Conservation (phyloP, 1,140 invertebrate species). For the Gonioctena quinquepunctata region DNA sequence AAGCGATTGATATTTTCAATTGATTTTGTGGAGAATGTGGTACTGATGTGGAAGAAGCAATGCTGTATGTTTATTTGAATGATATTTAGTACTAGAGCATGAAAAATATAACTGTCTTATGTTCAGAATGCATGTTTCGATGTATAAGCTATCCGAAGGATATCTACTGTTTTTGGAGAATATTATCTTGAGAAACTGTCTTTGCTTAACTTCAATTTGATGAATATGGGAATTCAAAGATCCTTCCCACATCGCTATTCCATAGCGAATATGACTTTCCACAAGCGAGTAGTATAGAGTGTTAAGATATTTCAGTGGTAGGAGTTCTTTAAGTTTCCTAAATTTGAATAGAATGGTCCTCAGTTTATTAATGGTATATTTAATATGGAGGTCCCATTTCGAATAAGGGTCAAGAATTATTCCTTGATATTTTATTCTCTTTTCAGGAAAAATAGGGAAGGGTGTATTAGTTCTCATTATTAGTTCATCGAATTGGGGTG, state of each 20-base stretch:
- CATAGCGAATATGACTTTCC: background rate
- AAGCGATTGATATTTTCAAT: too few species aligned
- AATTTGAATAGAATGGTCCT: too few species aligned
- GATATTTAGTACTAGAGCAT: background rate
- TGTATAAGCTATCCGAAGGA: background rate
- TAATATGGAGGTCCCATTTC: too few species aligned
- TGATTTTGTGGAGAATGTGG: background rate
- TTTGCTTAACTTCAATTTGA: background rate
- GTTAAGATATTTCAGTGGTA: too few species aligned
- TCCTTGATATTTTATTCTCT: too few species aligned
- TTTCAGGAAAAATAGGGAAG: too few species aligned
- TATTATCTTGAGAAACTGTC: background rate
- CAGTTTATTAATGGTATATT: too few species aligned
- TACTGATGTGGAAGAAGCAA: conserved; percentile 1
- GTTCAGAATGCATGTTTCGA: background rate
- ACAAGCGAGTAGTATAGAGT: conserved; percentile 7
- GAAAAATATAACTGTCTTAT: conserved; percentile 1
- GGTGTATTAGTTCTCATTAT: too few species aligned
- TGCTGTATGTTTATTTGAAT: background rate
- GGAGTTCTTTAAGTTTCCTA: too few species aligned
- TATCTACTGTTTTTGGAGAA: conserved; percentile 1
- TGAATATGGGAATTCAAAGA: background rate
- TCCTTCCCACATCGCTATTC: background rate
- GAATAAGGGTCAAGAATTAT: too few species aligned
- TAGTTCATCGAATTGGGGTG: too few species aligned